Percentiles rank a stretch among this genome's conserved stretches.
phyloP scores from a whole-genome alignment of 2,888 invertebrate species.

The Parnassius glacialis region DNA sequence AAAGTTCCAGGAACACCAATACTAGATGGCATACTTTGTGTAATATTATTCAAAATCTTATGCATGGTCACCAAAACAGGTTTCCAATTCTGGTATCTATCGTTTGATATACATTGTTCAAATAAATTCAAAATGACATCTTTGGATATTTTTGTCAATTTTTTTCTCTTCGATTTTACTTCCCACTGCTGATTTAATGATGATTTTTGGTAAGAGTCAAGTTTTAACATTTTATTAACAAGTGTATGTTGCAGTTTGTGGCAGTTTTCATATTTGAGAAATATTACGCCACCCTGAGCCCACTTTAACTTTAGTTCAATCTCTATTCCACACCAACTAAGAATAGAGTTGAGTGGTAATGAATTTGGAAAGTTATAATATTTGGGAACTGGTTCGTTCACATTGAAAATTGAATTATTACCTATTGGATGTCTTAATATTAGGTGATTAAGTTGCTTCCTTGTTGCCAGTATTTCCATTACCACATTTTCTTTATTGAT shows the following conservation, averaged over 20 bases:
- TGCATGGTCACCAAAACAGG: neutral
- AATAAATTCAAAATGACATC: neutral
- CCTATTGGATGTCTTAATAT: slow-evolving; percentile 44
- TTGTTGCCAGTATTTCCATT: slow-evolving; percentile 47
- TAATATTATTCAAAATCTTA: slow-evolving; percentile 3
- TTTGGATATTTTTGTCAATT: neutral
- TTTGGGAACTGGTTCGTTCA: slow-evolving; percentile 28
- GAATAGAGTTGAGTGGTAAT: slow-evolving; percentile 37
- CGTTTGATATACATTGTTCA: neutral
- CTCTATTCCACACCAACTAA: slow-evolving; percentile 46
- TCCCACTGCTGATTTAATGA: slow-evolving; percentile 10
- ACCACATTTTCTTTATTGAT: slow-evolving; percentile 36
- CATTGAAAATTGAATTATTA: slow-evolving; percentile 50
- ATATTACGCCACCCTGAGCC: slow-evolving; percentile 20
- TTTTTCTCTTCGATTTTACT: slow-evolving; percentile 2
- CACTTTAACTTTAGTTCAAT: slow-evolving; percentile 34
- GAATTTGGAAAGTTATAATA: slow-evolving; percentile 34
- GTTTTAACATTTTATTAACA: slow-evolving; percentile 40
- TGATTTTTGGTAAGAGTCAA: neutral
- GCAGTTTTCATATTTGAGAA: slow-evolving; percentile 35
- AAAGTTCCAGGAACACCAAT: slow-evolving; percentile 16
- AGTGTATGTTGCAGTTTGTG: slow-evolving; percentile 42
- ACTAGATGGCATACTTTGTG: neutral
- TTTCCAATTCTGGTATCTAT: neutral
- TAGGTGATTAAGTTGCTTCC: slow-evolving; percentile 47